Evolutionary conservation across 2,113 vertebrate genomes (phyloP).

Genomic region (Oreochromis tanganicae): DNA sequence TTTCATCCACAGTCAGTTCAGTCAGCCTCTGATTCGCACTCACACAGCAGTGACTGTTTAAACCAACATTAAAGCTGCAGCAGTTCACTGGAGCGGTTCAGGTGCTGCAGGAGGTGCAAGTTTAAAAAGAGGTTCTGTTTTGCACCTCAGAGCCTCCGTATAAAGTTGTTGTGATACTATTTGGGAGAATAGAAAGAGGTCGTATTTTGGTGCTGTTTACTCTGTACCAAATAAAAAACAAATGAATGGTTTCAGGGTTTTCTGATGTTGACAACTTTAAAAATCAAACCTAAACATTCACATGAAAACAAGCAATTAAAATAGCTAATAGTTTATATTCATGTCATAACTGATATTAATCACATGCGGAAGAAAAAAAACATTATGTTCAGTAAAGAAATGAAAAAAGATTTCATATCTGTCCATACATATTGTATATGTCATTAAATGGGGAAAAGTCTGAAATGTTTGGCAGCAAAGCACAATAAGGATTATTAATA

Average conservation of each 20-base stretch:
- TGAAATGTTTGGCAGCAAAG: neutral
- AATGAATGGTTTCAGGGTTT: neutral
- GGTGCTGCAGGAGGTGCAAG: neutral
- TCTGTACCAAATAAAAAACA: neutral
- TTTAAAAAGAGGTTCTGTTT: neutral
- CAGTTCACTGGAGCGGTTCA: neutral
- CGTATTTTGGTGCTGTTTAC: neutral
- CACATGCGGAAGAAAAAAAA: neutral
- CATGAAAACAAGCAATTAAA: neutral
- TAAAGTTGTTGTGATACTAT: neutral
- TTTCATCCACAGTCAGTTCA: neutral
- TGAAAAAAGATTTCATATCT: neutral
- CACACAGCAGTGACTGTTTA: neutral
- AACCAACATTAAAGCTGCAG: neutral
- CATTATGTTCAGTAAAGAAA: neutral
- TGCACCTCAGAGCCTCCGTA: accelerated
- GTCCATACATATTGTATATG: neutral
- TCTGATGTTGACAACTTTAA: neutral
- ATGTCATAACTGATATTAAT: neutral
- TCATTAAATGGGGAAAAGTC: neutral
- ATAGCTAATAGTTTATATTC: accelerated
- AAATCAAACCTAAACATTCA: neutral
- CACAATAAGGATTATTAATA: neutral
- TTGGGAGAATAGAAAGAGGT: neutral
- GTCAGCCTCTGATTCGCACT: neutral